Base-by-base conservation (phyloP, 2,888 invertebrate genomes). In the Globia sparganii region DNA sequence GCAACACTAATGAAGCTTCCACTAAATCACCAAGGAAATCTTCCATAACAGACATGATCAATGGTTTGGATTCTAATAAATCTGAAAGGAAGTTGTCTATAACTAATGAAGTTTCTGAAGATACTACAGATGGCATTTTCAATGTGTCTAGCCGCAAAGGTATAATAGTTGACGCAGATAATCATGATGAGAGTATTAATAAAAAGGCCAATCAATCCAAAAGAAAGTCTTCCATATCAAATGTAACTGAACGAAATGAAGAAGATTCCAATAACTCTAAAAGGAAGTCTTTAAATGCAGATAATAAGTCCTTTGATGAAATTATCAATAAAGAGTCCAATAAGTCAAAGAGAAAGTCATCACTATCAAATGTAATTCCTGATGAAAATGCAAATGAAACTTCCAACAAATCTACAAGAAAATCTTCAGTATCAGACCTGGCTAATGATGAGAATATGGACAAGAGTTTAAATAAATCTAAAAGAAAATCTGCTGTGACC, bases 1-100 rank as follows among this genome's bases (percentile, higher is more conserved):
- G 61, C 9, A 75, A 9, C 15, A 25, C 59, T 66, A 56, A 76
- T 61, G 72, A 70, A 9, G 71, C n/a, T n/a, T 53, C 56, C 4
- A 72, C 77, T 25, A 81, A 83, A 43, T 82, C 82, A 9, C 71
- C 78, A 70, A 85, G 68, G 70, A 87, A 88, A 56, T 86, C 86
- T 43, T 78, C 78, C 8, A 64, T 80, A 37, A 65, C 80, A 5
- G 72, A 81, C 40, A 53, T n/a, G 21, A 70, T 34, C 68, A 82
- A 68, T 58, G 43, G 59, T 49, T 46, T 59, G 13, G 61, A 78
- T 43, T 46, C 18, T 53, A 78, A 73, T 77, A 87, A 76, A 69
- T 73, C 87, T 43, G 77, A 79, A 58, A 77, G 85, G 58, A 80
- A 86, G 21, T 80, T 75, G 4, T 83, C 86, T 58, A 56, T 74